A percentile compares a stretch with the other conserved stretches of the same genome.
Conservation (phyloP, 2,888 invertebrate species). For the Embidobia sp. region DNA sequence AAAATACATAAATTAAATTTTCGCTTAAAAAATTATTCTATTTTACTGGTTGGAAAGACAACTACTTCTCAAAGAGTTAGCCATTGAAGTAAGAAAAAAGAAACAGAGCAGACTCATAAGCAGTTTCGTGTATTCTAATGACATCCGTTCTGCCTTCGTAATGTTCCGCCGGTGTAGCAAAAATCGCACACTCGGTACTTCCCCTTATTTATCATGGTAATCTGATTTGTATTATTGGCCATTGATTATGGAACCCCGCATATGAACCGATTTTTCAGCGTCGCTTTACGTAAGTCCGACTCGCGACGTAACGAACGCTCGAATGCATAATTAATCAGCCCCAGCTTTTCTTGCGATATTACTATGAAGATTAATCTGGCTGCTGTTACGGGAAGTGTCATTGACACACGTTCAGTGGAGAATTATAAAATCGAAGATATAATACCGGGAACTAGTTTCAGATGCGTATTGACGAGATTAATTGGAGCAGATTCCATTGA, state of each 20-base stretch:
- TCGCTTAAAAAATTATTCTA: no score
- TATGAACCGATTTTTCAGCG: background rate
- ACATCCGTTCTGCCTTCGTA: no score
- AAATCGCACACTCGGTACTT: no score
- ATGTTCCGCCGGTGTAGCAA: no score
- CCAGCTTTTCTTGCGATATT: background rate
- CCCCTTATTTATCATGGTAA: background rate
- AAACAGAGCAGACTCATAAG: no score
- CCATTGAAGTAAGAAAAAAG: no score
- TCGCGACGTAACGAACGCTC: background rate
- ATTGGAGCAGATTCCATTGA: conserved; percentile 3
- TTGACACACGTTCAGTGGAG: background rate
- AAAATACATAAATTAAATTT: no score
- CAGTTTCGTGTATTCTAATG: no score
- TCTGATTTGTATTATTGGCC: conserved; percentile 1
- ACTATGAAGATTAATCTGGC: conserved; percentile 1
- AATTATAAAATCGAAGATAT: conserved; percentile 15
- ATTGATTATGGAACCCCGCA: background rate
- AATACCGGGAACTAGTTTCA: conserved; percentile 7
- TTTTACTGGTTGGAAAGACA: no score
- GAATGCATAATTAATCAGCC: conserved; percentile 25
- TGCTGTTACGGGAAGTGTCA: conserved; percentile 9
- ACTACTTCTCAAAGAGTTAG: no score
- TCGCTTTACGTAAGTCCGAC: background rate
- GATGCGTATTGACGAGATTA: conserved; percentile 5